phyloP scores from a whole-genome alignment of 2,113 vertebrate species.

The Aegotheles bennettii region DNA sequence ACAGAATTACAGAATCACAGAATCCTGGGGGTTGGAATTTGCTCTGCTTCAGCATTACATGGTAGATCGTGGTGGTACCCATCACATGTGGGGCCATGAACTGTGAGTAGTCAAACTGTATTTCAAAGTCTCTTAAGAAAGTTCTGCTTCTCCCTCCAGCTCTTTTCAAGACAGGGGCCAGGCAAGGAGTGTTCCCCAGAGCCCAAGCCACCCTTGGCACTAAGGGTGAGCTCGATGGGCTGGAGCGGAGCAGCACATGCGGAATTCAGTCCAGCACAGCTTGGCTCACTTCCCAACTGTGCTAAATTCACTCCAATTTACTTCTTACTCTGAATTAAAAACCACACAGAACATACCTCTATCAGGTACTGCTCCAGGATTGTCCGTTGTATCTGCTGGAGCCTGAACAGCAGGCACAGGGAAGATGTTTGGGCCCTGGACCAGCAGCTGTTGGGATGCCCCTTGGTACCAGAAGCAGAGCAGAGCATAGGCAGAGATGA shows the following conservation, averaged over 20 bases:
- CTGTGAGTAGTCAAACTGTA: not conserved
- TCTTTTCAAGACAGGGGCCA: not conserved
- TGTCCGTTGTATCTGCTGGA: not conserved
- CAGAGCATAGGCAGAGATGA: not conserved
- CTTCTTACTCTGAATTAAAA: not conserved
- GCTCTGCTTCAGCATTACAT: not conserved
- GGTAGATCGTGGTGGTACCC: not conserved
- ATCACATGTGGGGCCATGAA: not conserved
- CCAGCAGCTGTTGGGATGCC: not conserved
- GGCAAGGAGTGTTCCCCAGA: not conserved
- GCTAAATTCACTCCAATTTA: not conserved
- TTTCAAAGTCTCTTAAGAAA: not conserved
- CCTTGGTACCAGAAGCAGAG: not conserved
- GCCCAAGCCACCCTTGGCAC: fast-evolving
- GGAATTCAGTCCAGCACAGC: not conserved
- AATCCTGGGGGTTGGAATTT: too few relatives aligned
- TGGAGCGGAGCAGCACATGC: not conserved
- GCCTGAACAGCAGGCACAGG: not conserved
- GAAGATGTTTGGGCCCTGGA: not conserved
- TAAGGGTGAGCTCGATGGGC: not conserved
- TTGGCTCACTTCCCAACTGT: not conserved
- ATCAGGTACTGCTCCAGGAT: not conserved
- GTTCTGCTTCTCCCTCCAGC: not conserved
- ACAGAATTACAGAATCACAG: too few relatives aligned
- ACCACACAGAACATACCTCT: not conserved